Percentiles rank a stretch among this genome's conserved stretches.
Conservation (phyloP, 2,888 invertebrate genomes). For the Ornithoptera alexandrae region DNA sequence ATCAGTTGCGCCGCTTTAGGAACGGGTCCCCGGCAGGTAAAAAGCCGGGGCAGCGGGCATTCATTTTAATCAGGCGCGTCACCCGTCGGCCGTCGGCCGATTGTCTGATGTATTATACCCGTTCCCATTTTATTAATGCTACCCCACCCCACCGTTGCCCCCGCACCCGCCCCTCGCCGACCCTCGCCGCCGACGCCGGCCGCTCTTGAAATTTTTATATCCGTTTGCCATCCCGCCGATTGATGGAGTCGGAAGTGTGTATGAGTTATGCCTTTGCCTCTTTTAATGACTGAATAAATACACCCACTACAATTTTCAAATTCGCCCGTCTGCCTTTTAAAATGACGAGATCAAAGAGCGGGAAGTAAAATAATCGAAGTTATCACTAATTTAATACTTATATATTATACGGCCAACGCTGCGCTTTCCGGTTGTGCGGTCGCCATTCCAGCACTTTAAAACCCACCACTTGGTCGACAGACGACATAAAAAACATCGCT, state of each 20-base stretch:
- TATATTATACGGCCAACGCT: no score
- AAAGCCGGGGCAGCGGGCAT: slow-evolving; percentile 46
- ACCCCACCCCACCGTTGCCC: no score
- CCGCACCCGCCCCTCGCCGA: not conserved
- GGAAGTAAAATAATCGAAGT: no score
- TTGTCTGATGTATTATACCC: slow-evolving; percentile 54
- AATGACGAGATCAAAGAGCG: no score
- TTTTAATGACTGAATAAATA: no score
- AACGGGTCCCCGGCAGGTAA: slow-evolving; percentile 51
- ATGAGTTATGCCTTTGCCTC: not conserved
- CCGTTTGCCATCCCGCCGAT: slow-evolving; percentile 1
- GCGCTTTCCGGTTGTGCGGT: no score
- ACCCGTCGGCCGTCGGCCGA: slow-evolving; percentile 44
- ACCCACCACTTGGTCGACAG: no score
- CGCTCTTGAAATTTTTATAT: slow-evolving; percentile 18
- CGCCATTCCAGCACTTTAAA: no score
- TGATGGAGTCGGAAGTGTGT: slow-evolving; percentile 5
- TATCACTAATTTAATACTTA: no score
- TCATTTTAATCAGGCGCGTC: slow-evolving; percentile 62
- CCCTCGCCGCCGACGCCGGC: slow-evolving; percentile 27
- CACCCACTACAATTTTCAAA: no score
- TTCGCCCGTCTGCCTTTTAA: no score
- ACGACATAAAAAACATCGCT: no score
- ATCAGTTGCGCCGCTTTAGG: slow-evolving; percentile 5
- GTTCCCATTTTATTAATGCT: slow-evolving; percentile 41